Evolutionary conservation across 2,888 invertebrate genomes (phyloP), one percentile per base, ranked within the genome.

Genomic region (Euplexia lucipara): DNA sequence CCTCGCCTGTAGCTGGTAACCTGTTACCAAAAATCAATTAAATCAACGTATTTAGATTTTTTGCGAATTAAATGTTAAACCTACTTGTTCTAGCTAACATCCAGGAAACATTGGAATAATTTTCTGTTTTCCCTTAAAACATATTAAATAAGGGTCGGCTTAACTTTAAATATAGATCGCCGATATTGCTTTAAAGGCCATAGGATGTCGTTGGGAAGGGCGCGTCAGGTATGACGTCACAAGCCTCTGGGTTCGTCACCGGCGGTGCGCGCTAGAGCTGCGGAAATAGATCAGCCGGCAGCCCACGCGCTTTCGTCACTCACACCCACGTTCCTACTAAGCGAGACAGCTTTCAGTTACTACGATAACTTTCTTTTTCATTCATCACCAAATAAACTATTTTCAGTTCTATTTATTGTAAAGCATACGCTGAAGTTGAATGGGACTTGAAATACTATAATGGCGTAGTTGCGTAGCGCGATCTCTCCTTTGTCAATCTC

Each of bases 281-380:
- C 85, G 85, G 82, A 86, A 85, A 87, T 86, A 86, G 85, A 85
- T 75, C 88, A 54, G 80, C 86, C 88, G 84, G 75, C 88, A 54
- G 80, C 86, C 88, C 83, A 90, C 86, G 82, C 83, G 75, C 79
- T 81, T 83, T 87, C 88, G 86, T 86, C 87, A 88, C 81, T 52
- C 59, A 83, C 85, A 74, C 85, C 85, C 16, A 67, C 39, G 30
- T 35, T 48, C 16, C 26, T 42, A 85, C 84, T 54, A 57, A 49
- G 59, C 53, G 34, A 68, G 42, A 54, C 53, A 42, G 58, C 64
- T 76, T 69, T 52, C 64, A 69, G 62, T 58, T 60, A 67, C 44
- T 68, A 58, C 37, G 30, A 45, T 30, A 30, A 56, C 45, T 37
- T 56, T 20, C 32, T 54, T 32, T 48, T 58, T 48, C 72, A 66